Percentiles rank a stretch among this genome's conserved stretches.
These are phyloP conservation scores for Lerista edwardsae DNA, from an alignment of 2,797 vertebrate genomes.

Conservation along the genomic window DNA sequence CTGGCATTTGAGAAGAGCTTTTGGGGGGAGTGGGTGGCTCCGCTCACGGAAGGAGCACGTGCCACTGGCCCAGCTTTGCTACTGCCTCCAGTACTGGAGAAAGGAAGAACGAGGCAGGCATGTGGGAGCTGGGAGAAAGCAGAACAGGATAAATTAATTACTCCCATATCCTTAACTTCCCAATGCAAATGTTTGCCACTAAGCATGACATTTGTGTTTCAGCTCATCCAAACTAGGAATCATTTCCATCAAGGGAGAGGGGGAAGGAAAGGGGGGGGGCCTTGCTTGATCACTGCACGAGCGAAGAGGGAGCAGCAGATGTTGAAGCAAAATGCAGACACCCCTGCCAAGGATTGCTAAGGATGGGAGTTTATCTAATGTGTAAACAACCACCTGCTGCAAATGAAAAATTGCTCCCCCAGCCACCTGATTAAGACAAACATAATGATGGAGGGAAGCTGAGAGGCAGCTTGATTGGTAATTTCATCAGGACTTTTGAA, in stretches of 20 bases:
- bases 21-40: neutral
- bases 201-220: conserved; percentile 62
- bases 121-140: conserved; percentile 54
- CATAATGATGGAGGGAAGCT: conserved; percentile 51
- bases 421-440: conserved; percentile 74
- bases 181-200: conserved; percentile 68
- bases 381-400: conserved; percentile 71
- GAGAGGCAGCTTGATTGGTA: conserved; percentile 64
- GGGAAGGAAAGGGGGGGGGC: neutral
- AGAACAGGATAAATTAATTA: conserved; percentile 59
- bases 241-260: conserved; percentile 59
- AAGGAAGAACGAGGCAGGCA: neutral
- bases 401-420: conserved; percentile 71
- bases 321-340: conserved; percentile 68
- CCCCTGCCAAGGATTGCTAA: conserved; percentile 58
- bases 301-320: conserved; percentile 60
- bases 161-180: conserved; percentile 60
- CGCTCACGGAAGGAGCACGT: neutral
- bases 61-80: neutral
- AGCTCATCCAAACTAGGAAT: conserved; percentile 62
- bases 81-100: neutral
- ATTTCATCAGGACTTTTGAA: conserved; percentile 68
- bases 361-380: conserved; percentile 71
- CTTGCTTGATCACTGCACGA: conserved; percentile 58
- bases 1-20: neutral